A percentile compares a stretch with the other conserved stretches of the same genome.
Evolutionary conservation across 2,888 invertebrate genomes (phyloP).

Genomic region (Ichneumoninae sp.): DNA sequence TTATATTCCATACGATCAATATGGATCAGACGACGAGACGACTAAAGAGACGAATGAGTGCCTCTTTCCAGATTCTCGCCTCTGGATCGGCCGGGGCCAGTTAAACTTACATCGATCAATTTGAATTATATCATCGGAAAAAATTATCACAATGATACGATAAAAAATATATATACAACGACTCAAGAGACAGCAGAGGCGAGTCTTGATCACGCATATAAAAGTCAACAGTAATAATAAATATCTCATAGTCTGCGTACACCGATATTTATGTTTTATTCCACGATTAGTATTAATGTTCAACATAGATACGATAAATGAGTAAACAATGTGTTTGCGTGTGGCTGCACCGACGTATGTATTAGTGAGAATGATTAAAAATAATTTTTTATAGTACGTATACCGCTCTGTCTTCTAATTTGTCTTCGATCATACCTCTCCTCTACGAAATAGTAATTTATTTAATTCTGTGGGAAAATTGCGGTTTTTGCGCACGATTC

Average conservation of each 20-base stretch:
- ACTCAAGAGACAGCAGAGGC: constrained; percentile 19
- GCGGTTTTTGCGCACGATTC: too few relatives aligned
- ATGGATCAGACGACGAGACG: constrained; percentile 55
- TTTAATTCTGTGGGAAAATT: too few relatives aligned
- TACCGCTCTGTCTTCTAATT: constrained; percentile 3
- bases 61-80: constrained; percentile 50
- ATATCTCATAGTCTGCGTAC: constrained; percentile 73
- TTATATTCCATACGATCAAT: constrained; percentile 44
- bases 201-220: constrained; percentile 50
- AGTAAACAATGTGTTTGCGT: constrained; percentile 34
- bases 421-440: background rate
- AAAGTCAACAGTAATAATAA: constrained; percentile 70
- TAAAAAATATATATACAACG: constrained; percentile 7
- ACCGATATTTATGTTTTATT: constrained; percentile 78
- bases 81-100: background rate
- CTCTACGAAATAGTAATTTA: background rate
- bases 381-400: constrained; percentile 59
- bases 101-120: constrained; percentile 29
- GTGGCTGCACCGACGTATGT: constrained; percentile 61
- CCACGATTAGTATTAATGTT: constrained; percentile 66
- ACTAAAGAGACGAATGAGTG: constrained; percentile 44
- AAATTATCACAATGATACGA: constrained; percentile 25
- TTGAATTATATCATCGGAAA: constrained; percentile 29
- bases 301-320: constrained; percentile 39
- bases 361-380: constrained; percentile 63